Base-by-base conservation (phyloP, 2,888 invertebrate genomes). In the Thymelicus acteon region DNA sequence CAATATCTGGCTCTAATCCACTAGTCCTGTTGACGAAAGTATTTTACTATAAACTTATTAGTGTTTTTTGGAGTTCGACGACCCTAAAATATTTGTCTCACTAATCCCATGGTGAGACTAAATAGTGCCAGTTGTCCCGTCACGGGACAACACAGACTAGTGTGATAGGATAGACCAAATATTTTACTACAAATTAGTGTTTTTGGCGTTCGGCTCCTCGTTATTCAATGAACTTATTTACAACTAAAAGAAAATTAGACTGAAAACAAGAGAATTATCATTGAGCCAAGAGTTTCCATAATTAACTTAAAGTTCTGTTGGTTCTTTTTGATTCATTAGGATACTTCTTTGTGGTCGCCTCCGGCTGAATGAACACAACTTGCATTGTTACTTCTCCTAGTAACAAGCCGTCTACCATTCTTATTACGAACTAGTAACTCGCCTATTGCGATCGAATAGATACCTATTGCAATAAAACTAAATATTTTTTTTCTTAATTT, bases 291-390 rank as follows among this genome's bases (percentile, higher is more conserved):
- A 82, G 78, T 80, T 81, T 76, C 73, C 72, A 75, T 75, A 82
- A 80, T 75, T 74, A 83, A 81, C 78, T 81, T 77, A 74, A 75
- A 73, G 68, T 79, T 81, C 76, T 74, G 75, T 73, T 69, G 74
- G 74, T 75, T 77, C 76, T 78, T 81, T 83, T 78, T 84, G 85
- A 82, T 85, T 84, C 80, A 83, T 82, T 80, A 76, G 76, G 75
- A 71, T 73, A 72, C 75, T 79, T 77, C 74, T 81, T 81, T 79
- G 75, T 78, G 65, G 66, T 47, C 57, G 40, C 72, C 75, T 72
- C 68, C 71, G 60, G 49, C 69, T 73, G 63, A 75, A 67, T 75
- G 73, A 72, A 74, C 67, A 75, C 78, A 73, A 76, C 79, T 73
- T 72, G 72, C 71, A 74, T 60, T 60, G 60, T 54, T 24, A 24